Evolutionary conservation across 2,113 vertebrate genomes (phyloP).

Genomic region (Marmota flaviventris): DNA sequence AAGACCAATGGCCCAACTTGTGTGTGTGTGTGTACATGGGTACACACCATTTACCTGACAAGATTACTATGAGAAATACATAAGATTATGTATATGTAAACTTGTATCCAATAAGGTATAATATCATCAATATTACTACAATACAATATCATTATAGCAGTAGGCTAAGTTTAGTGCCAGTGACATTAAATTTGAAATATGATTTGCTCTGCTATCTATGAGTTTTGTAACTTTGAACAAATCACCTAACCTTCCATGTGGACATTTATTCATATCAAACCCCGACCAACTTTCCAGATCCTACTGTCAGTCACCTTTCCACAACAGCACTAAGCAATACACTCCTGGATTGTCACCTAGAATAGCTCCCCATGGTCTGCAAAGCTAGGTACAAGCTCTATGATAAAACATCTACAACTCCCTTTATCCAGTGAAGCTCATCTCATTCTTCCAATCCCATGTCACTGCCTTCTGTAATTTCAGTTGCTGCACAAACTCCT

Average conservation of each 20-base stretch:
- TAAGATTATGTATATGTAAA: neutral
- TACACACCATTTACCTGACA: neutral
- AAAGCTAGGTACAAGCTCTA: neutral
- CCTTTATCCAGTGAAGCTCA: neutral
- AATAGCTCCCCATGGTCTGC: neutral
- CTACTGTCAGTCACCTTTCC: neutral
- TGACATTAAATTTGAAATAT: neutral
- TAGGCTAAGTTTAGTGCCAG: neutral
- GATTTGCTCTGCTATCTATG: neutral
- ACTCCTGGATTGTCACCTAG: neutral
- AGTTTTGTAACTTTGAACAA: neutral
- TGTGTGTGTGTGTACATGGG: neutral
- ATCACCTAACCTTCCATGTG: neutral
- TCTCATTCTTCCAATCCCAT: neutral
- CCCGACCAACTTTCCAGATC: neutral
- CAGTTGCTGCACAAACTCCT: neutral
- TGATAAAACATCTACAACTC: neutral
- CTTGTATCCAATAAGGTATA: neutral
- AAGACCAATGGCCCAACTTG: neutral
- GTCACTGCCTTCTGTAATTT: neutral
- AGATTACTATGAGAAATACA: neutral
- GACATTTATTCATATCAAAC: neutral
- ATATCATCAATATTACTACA: neutral
- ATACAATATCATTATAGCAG: neutral
- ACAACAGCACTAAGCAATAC: neutral